phyloP scores from a whole-genome alignment of 2,888 invertebrate species.

The Seira ritae region DNA sequence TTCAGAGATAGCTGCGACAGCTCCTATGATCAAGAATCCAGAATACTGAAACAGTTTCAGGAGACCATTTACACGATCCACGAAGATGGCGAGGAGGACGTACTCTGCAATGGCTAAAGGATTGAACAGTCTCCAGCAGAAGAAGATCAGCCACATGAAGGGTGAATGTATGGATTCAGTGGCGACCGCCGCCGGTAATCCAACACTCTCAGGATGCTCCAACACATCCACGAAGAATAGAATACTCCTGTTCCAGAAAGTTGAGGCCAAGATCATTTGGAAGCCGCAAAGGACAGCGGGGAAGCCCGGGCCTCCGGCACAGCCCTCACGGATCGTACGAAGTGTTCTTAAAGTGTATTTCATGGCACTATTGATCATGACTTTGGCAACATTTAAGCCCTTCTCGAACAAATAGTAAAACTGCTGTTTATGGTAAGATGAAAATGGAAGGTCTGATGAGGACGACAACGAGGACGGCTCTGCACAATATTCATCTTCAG shows the following conservation, averaged over 20 bases:
- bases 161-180: conserved; percentile 80
- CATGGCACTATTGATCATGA: neutral
- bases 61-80: conserved; percentile 89
- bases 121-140: conserved; percentile 87
- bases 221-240: conserved; percentile 86
- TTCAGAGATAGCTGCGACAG: conserved; percentile 84
- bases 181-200: conserved; percentile 76
- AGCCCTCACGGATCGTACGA: neutral
- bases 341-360: neutral
- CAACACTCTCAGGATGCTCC: conserved; percentile 76
- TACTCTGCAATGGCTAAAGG: conserved; percentile 87
- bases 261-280: conserved; percentile 85
- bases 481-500: neutral
- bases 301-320: neutral
- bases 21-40: conserved; percentile 83
- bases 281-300: conserved; percentile 73
- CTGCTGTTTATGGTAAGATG: neutral
- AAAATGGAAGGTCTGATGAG: too few species aligned
- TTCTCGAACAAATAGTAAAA: too few species aligned
- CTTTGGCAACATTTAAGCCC: neutral
- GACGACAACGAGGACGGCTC: too few species aligned
- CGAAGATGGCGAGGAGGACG: conserved; percentile 85
- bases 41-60: conserved; percentile 83
- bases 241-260: conserved; percentile 91
- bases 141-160: conserved; percentile 84